A percentile compares a stretch with the other conserved stretches of the same genome.
Conservation (phyloP, 2,797 vertebrate species). For the Chiloscyllium punctatum region DNA sequence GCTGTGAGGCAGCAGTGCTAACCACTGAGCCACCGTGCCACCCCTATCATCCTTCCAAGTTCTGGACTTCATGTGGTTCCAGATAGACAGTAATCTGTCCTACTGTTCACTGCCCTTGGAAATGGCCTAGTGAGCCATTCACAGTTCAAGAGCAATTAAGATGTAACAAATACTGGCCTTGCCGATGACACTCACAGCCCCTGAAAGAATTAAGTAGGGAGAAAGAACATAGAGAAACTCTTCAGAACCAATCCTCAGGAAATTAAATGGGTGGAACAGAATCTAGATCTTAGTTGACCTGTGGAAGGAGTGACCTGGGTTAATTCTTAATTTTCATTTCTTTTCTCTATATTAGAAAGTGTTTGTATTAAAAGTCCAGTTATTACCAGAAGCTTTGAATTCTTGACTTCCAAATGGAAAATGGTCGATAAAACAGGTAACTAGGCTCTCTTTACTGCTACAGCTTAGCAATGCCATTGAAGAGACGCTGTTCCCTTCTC, state of each 20-base stretch:
- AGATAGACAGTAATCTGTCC: too few species aligned
- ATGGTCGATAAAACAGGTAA: constrained; percentile 71
- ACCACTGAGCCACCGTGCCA: too few species aligned
- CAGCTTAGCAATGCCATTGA: too few species aligned
- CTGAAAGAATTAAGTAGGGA: too few species aligned
- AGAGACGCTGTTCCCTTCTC: neutral
- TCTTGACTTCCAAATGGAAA: constrained; percentile 67
- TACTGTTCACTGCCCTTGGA: too few species aligned
- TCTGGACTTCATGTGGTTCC: too few species aligned
- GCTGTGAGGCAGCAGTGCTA: too few species aligned
- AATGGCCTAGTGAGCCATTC: too few species aligned
- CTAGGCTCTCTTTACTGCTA: neutral
- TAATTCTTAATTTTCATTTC: constrained; percentile 17
- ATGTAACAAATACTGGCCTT: too few species aligned
- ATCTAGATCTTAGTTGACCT: neutral
- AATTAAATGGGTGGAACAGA: neutral
- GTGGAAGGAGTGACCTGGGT: neutral
- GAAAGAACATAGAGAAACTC: neutral
- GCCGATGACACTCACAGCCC: too few species aligned
- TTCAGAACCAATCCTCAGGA: neutral
- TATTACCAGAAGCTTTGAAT: constrained; percentile 67
- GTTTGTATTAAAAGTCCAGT: constrained; percentile 68
- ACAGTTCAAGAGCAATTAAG: too few species aligned
- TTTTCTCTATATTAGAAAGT: constrained; percentile 50
- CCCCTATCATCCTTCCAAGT: too few species aligned